phyloP scores from a whole-genome alignment of 2,113 vertebrate genomes.

The Osmerus eperlanus region DNA sequence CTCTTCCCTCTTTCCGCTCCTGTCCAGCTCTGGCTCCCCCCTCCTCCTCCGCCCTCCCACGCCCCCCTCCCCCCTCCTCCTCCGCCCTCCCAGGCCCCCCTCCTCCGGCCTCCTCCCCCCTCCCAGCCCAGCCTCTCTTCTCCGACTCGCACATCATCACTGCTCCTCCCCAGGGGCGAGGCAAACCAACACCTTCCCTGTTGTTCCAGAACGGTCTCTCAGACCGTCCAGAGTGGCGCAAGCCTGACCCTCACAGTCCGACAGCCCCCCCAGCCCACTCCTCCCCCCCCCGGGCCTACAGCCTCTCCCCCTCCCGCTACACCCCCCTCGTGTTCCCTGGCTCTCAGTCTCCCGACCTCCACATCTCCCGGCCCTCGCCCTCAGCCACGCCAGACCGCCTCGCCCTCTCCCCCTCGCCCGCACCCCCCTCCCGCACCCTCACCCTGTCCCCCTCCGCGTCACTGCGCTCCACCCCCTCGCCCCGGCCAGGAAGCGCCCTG shows the following conservation, averaged over 20 bases:
- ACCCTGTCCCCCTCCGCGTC: slow-evolving; percentile 4
- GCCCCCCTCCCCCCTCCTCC: slow-evolving; percentile 34
- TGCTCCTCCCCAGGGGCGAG: not conserved
- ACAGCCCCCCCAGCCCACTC: no score
- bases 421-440: not conserved
- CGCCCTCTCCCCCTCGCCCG: slow-evolving; percentile 4
- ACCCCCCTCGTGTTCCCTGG: not conserved
- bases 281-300: not conserved
- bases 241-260: not conserved
- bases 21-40: no score
- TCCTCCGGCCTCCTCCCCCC: not conserved
- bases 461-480: slow-evolving; percentile 4
- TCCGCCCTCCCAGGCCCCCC: no score
- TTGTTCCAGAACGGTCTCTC: not conserved
- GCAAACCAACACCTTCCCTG: slow-evolving; percentile 5
- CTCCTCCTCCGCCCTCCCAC: no score
- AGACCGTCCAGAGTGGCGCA: no score
- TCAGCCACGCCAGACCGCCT: not conserved
- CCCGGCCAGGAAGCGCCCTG: not conserved
- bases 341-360: not conserved
- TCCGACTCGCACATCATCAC: slow-evolving; percentile 1
- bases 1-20: no score
- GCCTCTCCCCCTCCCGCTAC: not conserved
- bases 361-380: not conserved
- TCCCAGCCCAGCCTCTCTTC: slow-evolving; percentile 16